phyloP scores from a whole-genome alignment of 2,113 vertebrate genomes.

The Dasyurus viverrinus region DNA sequence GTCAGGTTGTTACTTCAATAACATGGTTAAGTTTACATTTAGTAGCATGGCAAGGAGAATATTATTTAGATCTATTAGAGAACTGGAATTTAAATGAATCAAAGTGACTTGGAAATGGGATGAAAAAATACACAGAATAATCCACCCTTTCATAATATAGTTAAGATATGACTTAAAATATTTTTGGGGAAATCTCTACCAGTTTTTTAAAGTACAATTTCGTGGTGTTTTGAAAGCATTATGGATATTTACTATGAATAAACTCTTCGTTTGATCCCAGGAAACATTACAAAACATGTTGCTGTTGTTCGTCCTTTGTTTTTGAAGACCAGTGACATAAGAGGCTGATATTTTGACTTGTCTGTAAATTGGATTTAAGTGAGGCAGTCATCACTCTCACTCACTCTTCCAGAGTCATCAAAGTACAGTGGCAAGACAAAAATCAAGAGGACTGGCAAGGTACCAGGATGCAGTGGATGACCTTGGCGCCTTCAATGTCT shows the following conservation, averaged over 20 bases:
- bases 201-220: not conserved
- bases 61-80: constrained; percentile 15
- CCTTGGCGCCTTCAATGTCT: not conserved
- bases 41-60: constrained; percentile 17
- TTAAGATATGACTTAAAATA: constrained; percentile 42
- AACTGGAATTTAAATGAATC: constrained; percentile 50
- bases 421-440: not conserved
- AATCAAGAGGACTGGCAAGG: not conserved
- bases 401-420: not conserved
- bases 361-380: not conserved
- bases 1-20: not conserved
- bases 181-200: not conserved
- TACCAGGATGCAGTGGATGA: not conserved
- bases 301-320: not conserved
- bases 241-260: not conserved
- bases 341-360: too few relatives aligned
- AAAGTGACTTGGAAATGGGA: constrained; percentile 47
- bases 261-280: not conserved
- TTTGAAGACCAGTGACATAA: not conserved
- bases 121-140: constrained; percentile 33
- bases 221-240: not conserved
- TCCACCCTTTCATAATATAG: constrained; percentile 16
- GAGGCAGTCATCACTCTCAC: not conserved
- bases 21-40: constrained; percentile 12
- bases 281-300: not conserved